phyloP scores from a whole-genome alignment of 2,888 invertebrate species.

The Neria commutata region DNA sequence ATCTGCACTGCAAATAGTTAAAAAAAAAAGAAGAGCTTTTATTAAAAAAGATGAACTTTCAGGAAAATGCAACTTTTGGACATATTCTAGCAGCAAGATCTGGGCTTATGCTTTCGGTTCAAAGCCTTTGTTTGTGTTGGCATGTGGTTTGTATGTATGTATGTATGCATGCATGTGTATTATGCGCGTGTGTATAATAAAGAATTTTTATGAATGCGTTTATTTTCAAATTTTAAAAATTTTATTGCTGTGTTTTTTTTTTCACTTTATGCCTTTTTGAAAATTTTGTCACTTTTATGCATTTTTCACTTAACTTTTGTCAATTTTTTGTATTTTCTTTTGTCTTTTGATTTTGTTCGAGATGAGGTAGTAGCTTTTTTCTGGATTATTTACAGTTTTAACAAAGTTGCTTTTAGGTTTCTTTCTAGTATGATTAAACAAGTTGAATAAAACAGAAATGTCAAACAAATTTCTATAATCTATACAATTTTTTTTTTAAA shows the following conservation, averaged over 20 bases:
- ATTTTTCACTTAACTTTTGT: constrained; percentile 35
- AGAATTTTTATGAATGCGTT: constrained; percentile 18
- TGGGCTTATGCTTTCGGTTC: not conserved
- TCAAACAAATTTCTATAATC: too few relatives aligned
- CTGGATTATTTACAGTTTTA: too few relatives aligned
- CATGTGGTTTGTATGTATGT: constrained; percentile 2
- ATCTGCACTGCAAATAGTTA: too few relatives aligned
- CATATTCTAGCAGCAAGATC: not conserved
- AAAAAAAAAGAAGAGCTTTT: constrained; percentile 22
- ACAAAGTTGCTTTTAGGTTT: too few relatives aligned
- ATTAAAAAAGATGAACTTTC: constrained; percentile 15
- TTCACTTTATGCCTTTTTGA: constrained; percentile 31
- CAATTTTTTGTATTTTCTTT: not conserved
- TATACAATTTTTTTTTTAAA: too few relatives aligned
- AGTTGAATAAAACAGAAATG: too few relatives aligned
- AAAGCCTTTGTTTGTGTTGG: not conserved
- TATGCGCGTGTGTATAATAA: constrained; percentile 19
- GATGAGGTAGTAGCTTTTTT: not conserved
- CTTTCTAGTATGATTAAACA: too few relatives aligned
- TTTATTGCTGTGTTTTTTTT: constrained; percentile 6
- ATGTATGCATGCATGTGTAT: not conserved
- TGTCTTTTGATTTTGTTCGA: not conserved
- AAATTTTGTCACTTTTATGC: constrained; percentile 4
- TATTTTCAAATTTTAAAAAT: not conserved
- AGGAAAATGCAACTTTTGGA: not conserved